Conservation (phyloP, 1,140 invertebrate genomes). For the Episyrphus balteatus region DNA sequence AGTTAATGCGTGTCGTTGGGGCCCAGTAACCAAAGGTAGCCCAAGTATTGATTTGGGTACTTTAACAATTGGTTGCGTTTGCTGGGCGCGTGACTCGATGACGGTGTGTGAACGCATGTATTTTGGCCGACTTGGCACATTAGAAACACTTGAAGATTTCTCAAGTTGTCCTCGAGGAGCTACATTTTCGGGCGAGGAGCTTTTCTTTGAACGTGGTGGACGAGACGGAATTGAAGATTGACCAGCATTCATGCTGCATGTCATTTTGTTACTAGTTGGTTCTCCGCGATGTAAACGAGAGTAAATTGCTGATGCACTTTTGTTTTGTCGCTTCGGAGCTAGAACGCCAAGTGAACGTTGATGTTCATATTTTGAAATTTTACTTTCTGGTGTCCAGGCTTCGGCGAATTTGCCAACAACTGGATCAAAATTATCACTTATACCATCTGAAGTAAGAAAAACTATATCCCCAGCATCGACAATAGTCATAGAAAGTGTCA, state of each 20-base stretch:
- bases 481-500: slow-evolving; percentile 81
- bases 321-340: slow-evolving; percentile 33
- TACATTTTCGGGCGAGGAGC: not conserved
- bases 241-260: not conserved
- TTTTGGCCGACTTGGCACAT: slow-evolving; percentile 26
- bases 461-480: slow-evolving; percentile 76
- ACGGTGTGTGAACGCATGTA: slow-evolving; percentile 42
- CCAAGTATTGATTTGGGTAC: slow-evolving; percentile 40
- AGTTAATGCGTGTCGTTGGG: slow-evolving; percentile 69
- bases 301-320: slow-evolving; percentile 31
- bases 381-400: slow-evolving; percentile 29
- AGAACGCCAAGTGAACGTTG: slow-evolving; percentile 5
- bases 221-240: slow-evolving; percentile 12
- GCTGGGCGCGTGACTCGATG: slow-evolving; percentile 35
- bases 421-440: slow-evolving; percentile 90
- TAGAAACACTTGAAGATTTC: slow-evolving; percentile 2
- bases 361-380: slow-evolving; percentile 9
- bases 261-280: slow-evolving; percentile 6
- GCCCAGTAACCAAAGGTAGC: slow-evolving; percentile 66
- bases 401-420: slow-evolving; percentile 86
- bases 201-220: slow-evolving; percentile 18
- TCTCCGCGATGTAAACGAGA: slow-evolving; percentile 17
- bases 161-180: slow-evolving; percentile 10
- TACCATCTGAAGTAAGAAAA: slow-evolving; percentile 83
- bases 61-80: slow-evolving; percentile 17